Conservation (phyloP, 2,797 vertebrate genomes). For the Xenentodon cancila region DNA sequence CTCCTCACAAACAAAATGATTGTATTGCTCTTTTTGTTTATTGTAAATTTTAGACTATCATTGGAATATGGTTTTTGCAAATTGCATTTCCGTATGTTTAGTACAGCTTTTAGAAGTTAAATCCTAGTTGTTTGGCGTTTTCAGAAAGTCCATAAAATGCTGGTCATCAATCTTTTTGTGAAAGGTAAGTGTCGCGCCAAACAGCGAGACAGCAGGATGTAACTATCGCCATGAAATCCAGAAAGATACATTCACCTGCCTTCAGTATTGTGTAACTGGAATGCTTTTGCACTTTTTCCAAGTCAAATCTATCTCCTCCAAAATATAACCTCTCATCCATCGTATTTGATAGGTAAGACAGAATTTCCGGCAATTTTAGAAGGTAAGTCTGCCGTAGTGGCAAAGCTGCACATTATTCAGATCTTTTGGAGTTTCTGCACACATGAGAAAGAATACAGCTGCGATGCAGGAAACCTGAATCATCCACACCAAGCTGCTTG, state of each 20-base stretch:
- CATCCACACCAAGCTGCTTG: constrained; percentile 37
- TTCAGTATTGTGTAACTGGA: constrained; percentile 32
- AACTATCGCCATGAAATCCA: constrained; percentile 39
- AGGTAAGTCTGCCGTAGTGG: constrained; percentile 19
- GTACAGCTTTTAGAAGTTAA: constrained; percentile 7
- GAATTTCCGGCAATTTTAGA: constrained; percentile 50
- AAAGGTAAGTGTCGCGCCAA: constrained; percentile 25
- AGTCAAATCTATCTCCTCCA: constrained; percentile 47
- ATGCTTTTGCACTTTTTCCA: constrained; percentile 25
- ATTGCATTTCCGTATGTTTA: constrained; percentile 12
- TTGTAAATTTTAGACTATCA: constrained; percentile 16
- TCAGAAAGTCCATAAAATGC: constrained; percentile 10
- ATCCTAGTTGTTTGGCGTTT: constrained; percentile 28
- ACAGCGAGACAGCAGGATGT: constrained; percentile 47
- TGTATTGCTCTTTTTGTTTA: neutral
- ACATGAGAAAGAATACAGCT: constrained; percentile 23
- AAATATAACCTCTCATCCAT: constrained; percentile 42
- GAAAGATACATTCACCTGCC: constrained; percentile 35
- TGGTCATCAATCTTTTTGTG: constrained; percentile 47
- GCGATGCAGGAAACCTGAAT: constrained; percentile 60
- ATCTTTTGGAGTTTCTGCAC: constrained; percentile 42
- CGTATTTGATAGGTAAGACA: constrained; percentile 35
- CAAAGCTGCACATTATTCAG: constrained; percentile 18
- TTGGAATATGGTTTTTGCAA: constrained; percentile 39
- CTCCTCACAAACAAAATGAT: constrained; percentile 1